phyloP scores from a whole-genome alignment of 1,140 invertebrate genomes.

The Drosophila tani region DNA sequence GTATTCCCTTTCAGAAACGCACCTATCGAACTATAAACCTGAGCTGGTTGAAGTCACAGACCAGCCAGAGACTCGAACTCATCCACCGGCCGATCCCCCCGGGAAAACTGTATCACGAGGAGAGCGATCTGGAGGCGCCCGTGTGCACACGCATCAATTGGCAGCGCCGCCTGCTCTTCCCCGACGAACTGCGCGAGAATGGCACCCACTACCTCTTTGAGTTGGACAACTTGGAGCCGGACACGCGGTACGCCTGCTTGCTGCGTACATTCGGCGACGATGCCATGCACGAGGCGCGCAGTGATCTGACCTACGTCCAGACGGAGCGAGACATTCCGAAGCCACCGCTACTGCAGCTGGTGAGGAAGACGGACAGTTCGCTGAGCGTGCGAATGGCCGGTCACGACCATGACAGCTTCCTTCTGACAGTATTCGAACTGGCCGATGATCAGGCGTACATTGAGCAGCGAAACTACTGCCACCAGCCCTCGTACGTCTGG shows the following conservation, averaged over 20 bases:
- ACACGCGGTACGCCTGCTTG: constrained; percentile 65
- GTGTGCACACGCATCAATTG: constrained; percentile 74
- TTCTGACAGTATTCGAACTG: constrained; percentile 56
- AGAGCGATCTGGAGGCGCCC: constrained; percentile 67
- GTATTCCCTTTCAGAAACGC: constrained; percentile 21
- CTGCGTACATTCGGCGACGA: constrained; percentile 71
- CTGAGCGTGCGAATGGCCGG: constrained; percentile 45
- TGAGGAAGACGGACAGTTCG: constrained; percentile 54
- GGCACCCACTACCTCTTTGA: constrained; percentile 61
- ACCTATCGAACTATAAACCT: constrained; percentile 56
- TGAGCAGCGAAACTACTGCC: constrained; percentile 69
- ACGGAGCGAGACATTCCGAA: constrained; percentile 66
- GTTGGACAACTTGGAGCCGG: constrained; percentile 43
- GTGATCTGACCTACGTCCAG: constrained; percentile 62
- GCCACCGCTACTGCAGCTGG: constrained; percentile 48
- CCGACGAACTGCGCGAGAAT: constrained; percentile 61
- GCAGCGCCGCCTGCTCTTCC: constrained; percentile 62
- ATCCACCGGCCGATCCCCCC: constrained; percentile 50
- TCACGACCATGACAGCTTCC: constrained; percentile 37
- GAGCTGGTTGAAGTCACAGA: constrained; percentile 63
- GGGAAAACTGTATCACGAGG: constrained; percentile 27
- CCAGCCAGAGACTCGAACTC: constrained; percentile 62
- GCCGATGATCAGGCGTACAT: constrained; percentile 53
- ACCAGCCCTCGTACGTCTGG: constrained; percentile 44
- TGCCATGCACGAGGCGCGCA: constrained; percentile 58